Percentiles rank a stretch among this genome's conserved stretches.
Conservation (phyloP, 2,888 invertebrate species). For the Aleiodes alternator region DNA sequence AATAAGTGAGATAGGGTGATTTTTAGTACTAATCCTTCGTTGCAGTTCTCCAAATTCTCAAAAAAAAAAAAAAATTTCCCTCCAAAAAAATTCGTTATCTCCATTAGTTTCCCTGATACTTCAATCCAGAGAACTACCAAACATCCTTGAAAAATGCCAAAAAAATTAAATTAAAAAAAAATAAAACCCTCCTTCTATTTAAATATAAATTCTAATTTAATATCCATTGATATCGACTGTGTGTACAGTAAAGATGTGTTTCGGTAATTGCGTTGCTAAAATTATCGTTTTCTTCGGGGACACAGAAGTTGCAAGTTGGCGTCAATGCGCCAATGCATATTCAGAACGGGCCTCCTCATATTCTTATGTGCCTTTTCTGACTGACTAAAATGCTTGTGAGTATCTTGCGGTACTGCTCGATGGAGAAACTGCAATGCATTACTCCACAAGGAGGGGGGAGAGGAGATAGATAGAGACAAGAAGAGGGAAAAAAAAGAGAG, state of each 20-base stretch:
- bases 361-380: conserved; percentile 68
- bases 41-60: too few relatives aligned
- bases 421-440: background rate
- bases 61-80: too few relatives aligned
- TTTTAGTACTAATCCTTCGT: too few relatives aligned
- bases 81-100: too few relatives aligned
- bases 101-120: too few relatives aligned
- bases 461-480: background rate
- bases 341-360: conserved; percentile 71
- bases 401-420: background rate
- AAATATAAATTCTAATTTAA: background rate
- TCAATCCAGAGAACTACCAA: too few relatives aligned
- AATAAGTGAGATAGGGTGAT: too few relatives aligned
- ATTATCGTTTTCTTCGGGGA: conserved; percentile 62
- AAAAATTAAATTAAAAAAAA: conserved; percentile 3
- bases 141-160: background rate
- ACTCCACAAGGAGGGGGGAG: background rate
- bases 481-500: background rate
- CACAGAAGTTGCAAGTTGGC: conserved; percentile 30
- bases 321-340: conserved; percentile 70
- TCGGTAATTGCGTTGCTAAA: conserved; percentile 74
- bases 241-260: conserved; percentile 65
- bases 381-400: conserved; percentile 62
- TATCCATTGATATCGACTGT: conserved; percentile 18
- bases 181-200: background rate